Conservation (phyloP, 2,888 invertebrate species). For the Campoletis raptor region DNA sequence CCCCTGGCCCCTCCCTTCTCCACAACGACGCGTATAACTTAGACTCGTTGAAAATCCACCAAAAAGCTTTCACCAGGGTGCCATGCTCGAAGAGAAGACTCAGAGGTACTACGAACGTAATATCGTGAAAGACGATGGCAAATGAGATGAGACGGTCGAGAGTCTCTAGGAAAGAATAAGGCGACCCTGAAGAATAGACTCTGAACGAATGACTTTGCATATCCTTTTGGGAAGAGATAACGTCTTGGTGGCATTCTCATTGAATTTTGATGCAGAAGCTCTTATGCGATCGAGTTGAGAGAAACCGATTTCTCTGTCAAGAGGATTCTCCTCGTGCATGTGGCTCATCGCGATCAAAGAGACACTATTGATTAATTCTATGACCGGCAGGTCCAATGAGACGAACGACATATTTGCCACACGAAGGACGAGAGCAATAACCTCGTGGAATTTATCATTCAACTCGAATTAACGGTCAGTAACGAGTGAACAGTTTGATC, state of each 20-base stretch:
- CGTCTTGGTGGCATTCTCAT: constrained; percentile 10
- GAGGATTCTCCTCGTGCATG: background rate
- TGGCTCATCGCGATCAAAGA: constrained; percentile 5
- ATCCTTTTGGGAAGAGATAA: constrained; percentile 21
- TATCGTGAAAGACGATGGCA: constrained; percentile 8
- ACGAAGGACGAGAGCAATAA: background rate
- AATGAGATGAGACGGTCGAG: background rate
- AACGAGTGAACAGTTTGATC: background rate
- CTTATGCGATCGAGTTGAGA: background rate
- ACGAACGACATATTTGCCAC: background rate
- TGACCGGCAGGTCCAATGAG: background rate
- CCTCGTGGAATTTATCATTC: constrained; percentile 6
- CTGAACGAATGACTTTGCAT: constrained; percentile 45
- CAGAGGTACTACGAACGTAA: background rate
- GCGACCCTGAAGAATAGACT: background rate
- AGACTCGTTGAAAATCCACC: constrained; percentile 8
- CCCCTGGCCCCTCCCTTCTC: background rate
- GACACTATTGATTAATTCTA: background rate
- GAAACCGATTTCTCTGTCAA: background rate
- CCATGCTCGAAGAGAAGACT: too few relatives aligned
- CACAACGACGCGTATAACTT: background rate
- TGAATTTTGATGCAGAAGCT: background rate
- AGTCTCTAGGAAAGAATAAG: background rate
- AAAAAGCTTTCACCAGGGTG: background rate
- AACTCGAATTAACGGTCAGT: constrained; percentile 44